Percentiles rank a stretch among this genome's conserved stretches.
phyloP scores from a whole-genome alignment of 2,888 invertebrate genomes.

The Ectropis crepuscularia region DNA sequence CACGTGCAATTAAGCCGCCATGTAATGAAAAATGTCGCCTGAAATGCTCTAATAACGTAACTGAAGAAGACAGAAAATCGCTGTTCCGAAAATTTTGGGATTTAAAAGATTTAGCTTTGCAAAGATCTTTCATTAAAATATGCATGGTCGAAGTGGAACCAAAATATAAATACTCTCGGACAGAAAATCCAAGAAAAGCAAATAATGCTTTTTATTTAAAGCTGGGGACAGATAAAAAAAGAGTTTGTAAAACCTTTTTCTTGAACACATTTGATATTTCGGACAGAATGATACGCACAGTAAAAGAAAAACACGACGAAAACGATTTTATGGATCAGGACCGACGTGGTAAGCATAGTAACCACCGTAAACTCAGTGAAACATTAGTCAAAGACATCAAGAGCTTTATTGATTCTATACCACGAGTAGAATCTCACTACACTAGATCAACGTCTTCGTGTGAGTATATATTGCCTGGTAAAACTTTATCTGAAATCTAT shows the following conservation, averaged over 20 bases:
- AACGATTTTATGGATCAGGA: conserved; percentile 6
- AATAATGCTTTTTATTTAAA: conserved; percentile 34
- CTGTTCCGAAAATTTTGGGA: conserved; percentile 21
- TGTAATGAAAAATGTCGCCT: conserved; percentile 5
- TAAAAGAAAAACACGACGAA: conserved; percentile 21
- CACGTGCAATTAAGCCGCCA: not conserved
- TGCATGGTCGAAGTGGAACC: conserved; percentile 36
- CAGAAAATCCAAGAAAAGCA: conserved; percentile 30
- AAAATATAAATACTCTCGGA: conserved; percentile 35
- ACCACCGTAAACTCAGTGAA: conserved; percentile 1
- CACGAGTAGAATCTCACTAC: conserved; percentile 28
- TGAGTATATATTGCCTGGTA: conserved; percentile 33
- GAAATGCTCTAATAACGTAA: not conserved
- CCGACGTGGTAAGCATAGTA: conserved; percentile 9
- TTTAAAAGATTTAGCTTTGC: conserved; percentile 28
- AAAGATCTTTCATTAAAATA: conserved; percentile 30
- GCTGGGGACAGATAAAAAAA: conserved; percentile 7
- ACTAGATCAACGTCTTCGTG: conserved; percentile 19
- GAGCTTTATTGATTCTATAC: conserved; percentile 20
- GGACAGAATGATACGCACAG: conserved; percentile 25
- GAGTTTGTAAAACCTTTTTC: conserved; percentile 29
- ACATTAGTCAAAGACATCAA: conserved; percentile 10
- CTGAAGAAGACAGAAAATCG: not conserved
- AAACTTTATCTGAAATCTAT: conserved; percentile 33
- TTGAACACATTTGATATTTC: conserved; percentile 26